Conservation (phyloP, 2,888 invertebrate genomes). For the Oasisia sp. region DNA sequence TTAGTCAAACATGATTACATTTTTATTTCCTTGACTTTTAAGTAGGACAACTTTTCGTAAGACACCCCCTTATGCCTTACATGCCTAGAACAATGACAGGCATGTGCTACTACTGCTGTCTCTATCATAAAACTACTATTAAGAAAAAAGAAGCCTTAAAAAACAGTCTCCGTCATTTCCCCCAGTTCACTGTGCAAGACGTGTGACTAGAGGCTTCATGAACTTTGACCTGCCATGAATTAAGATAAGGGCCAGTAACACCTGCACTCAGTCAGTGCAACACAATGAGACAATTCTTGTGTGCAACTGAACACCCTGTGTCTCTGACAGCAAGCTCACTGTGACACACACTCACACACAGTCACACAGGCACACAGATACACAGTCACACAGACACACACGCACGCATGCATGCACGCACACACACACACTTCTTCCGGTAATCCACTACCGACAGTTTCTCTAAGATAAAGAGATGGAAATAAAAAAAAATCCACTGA, state of each 20-base stretch:
- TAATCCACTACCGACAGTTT: background rate
- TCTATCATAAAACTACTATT: background rate
- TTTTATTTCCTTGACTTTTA: too few relatives aligned
- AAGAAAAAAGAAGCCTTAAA: background rate
- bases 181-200: background rate
- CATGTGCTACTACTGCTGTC: background rate
- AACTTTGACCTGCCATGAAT: background rate
- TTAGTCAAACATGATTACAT: too few relatives aligned
- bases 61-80: too few relatives aligned
- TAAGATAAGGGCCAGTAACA: background rate
- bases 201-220: background rate
- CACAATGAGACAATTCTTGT: background rate
- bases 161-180: background rate
- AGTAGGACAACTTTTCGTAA: too few relatives aligned
- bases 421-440: too few relatives aligned
- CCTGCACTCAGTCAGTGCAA: background rate
- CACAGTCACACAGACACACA: too few relatives aligned
- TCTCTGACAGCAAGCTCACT: background rate
- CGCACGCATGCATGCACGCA: too few relatives aligned
- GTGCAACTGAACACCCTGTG: slow-evolving; percentile 13
- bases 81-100: background rate
- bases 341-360: background rate
- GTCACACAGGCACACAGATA: too few relatives aligned
- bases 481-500: too few relatives aligned
- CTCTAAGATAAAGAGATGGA: too few relatives aligned